Percentiles rank a stretch among this genome's conserved stretches.
Evolutionary conservation across 2,888 invertebrate genomes (phyloP).

Genomic region (Dendrolimus pini): DNA sequence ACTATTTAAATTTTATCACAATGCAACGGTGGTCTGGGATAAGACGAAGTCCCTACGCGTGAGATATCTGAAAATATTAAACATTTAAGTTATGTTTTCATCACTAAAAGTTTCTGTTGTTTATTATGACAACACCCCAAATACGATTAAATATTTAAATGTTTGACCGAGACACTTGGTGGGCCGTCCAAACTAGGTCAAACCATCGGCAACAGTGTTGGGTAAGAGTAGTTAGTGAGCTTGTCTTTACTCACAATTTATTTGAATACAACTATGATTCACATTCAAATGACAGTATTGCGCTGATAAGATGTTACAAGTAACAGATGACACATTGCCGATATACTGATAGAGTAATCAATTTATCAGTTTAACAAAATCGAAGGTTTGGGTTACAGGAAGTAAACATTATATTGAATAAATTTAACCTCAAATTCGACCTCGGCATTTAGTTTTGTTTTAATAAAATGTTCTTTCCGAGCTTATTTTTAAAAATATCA

Average conservation of each 20-base stretch:
- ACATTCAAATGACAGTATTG: neutral
- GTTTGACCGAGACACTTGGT: neutral
- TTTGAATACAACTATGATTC: neutral
- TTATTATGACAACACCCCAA: too few relatives aligned
- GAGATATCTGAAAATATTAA: conserved; percentile 21
- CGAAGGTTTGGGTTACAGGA: neutral
- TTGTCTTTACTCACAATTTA: neutral
- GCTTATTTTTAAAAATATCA: neutral
- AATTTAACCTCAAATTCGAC: neutral
- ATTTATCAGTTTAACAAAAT: neutral
- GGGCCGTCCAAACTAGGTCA: neutral
- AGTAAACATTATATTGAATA: neutral
- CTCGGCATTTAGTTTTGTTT: neutral
- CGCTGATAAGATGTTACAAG: neutral
- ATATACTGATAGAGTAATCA: neutral
- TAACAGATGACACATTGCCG: neutral
- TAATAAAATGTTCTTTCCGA: neutral
- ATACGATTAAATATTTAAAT: neutral
- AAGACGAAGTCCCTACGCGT: conserved; percentile 11
- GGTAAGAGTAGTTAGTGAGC: neutral
- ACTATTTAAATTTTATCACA: conserved; percentile 28
- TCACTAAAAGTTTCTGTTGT: too few relatives aligned
- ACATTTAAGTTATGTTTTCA: neutral
- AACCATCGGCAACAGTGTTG: neutral
- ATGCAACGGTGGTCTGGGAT: conserved; percentile 24